Evolutionary conservation across 2,888 invertebrate species (phyloP), one percentile per base, ranked within the genome.

Genomic region (Aspidiotus rigidus): DNA sequence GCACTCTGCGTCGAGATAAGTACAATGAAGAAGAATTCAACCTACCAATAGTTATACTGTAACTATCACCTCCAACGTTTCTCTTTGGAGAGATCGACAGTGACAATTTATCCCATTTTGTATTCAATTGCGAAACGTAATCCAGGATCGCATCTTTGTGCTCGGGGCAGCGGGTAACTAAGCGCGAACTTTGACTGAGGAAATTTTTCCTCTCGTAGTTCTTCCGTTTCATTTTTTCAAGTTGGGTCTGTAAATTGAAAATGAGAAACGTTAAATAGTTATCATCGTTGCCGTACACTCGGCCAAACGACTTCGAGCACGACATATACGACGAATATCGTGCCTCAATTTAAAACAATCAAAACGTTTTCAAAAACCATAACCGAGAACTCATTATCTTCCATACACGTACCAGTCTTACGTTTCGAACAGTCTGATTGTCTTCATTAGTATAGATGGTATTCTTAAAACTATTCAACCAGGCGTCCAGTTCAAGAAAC

Each of bases 401-500:
- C n/a, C 49, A 49, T 41, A n/a, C 13, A 53, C 59, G 80, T 76
- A 87, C 87, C 81, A 83, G 84, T 78, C 87, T 82, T 75, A 87
- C 79, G 76, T 84, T 84, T 78, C 85, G 83, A 75, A 85, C 86
- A 72, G 84, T 81, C 73, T 86, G 78, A 76, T 84, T 86, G 77
- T 86, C 86, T 75, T 86, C 86, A 80, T 86, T 87, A 78, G 85
- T 85, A 79, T 87, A 87, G 73, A 88, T 84, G 76, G 86, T 83
- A 79, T 87, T 87, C 77, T 89, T 89, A 75, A 90, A 85, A 75
- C 86, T 85, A 74, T 85, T 86, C 75, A 90, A 83, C 89, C 90
- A 90, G 75, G 86, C 86, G 79, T 87, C 88, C 75, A 91, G 84
- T 78, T 90, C 88, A 73, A 85, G 84, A 80, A 89, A 90, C 81